Evolutionary conservation across 2,888 invertebrate species (phyloP).

Genomic region (Branchellion lobata): DNA sequence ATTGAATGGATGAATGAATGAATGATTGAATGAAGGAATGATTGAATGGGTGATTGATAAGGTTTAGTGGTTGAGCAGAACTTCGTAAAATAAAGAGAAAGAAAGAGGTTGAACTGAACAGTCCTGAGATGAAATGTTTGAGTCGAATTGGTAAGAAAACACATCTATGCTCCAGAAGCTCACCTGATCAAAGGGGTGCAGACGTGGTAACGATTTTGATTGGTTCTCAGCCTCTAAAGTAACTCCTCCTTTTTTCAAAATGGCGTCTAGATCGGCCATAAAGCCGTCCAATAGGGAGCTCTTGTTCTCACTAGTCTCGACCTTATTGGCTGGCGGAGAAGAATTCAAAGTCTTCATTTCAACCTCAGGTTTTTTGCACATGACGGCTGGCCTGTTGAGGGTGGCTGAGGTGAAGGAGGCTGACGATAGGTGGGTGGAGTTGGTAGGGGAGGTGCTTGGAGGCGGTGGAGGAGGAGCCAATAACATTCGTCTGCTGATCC

Average conservation of each 20-base stretch:
- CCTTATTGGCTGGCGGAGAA: neutral
- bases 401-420: neutral
- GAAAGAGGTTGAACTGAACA: no score
- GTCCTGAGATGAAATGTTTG: no score
- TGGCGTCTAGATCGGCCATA: conserved; percentile 37
- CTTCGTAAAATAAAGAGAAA: no score
- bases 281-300: conserved; percentile 20
- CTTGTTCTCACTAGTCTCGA: neutral
- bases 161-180: no score
- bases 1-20: no score
- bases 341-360: neutral
- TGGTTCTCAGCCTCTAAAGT: neutral
- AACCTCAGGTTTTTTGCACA: neutral
- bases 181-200: conserved; percentile 1
- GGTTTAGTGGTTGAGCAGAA: no score
- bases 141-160: no score
- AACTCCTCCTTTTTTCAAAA: conserved; percentile 32
- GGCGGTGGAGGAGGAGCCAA: conserved; percentile 37
- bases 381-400: neutral
- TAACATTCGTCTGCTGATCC: conserved; percentile 8
- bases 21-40: no score
- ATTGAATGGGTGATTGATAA: no score
- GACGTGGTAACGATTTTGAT: conserved; percentile 21
- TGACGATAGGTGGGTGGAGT: neutral
- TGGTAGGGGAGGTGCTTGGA: conserved; percentile 3